Base-by-base conservation (phyloP, 2,888 invertebrate species). In the Drosophila mayaguana region DNA sequence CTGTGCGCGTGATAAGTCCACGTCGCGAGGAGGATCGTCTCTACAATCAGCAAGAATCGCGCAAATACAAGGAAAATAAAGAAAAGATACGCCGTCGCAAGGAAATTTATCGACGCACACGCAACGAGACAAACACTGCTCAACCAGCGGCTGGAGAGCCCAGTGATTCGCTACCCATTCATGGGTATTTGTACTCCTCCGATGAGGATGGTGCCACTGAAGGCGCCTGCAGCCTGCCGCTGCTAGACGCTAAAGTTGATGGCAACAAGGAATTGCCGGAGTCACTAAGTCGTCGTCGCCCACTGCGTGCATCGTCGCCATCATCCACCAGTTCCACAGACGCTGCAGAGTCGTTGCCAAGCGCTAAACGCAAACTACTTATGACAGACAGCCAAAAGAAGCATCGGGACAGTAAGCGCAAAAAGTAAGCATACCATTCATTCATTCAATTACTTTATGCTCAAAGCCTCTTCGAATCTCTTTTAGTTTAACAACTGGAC, bases 31-130 rank as follows among this genome's bases (percentile, higher is more conserved):
- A 97, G 89, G 97, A 97, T 91, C 95, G 95, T 80, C 81, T 95
- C 45, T 95, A 95, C 50, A 95, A 95, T 69, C 94, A 96, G 71
- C 92, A 95, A 70, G 96, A 96, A 89, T 94, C 96, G 74, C 96
- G 96, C 89, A 94, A 96, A 55, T 96, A 96, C 92, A 96, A 95
- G 91, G 95, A 96, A 88, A 96, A 96, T 42, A 97, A 97, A 90
- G 96, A 97, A 89, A 96, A 96, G 91, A 93, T 96, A 72, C 94
- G 96, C 11, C 94, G 95, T 28, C 91, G 93, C 18, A 93, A 92
- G 66, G 93, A 93, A 67, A 80, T 83, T 14, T 89, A 63, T 43
- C 68, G 88, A 9, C 83, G 91, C 20, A 82, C 83, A 7, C 81
- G 89, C n/a, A 61, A 20, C 45, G 73, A 65, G 11, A 6, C 55